Base-by-base conservation (phyloP, 2,113 vertebrate species). In the Cranoglanis bouderius region DNA sequence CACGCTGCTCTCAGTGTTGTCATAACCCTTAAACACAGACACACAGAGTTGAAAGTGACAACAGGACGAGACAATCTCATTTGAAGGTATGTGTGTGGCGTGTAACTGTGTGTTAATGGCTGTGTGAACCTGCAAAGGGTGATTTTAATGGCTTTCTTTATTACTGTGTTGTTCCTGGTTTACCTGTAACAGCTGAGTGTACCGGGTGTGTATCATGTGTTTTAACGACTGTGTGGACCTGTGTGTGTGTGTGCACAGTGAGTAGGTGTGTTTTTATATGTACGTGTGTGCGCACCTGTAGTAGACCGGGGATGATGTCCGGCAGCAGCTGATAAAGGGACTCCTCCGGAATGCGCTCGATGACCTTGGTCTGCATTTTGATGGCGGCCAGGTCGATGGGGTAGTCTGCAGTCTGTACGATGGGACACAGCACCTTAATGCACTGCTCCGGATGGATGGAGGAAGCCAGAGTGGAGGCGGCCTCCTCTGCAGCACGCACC, bases 281-380 rank as follows among this genome's bases (percentile, higher is more conserved):
- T 19, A 53, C 46, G 46, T 81, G 57, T 86, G 46, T 57, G 14
- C n/a, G 1, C 90, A 99, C 98, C 97, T 98, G 98, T 91, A 99
- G 94, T 87, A 99, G 94, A 19, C 98, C 98, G 0, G 98, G 98
- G 88, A 99, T 97, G 91, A 99, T 96, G 93, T 99, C 98, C 0
- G 96, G 96, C 53, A 99, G 96, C 88, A 99, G 97, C 90, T 96
- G 96, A 84, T 96, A 96, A 89, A 99, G 93, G 0, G 97, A 96
- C 86, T 98, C 97, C 95, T 96, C 96, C 89, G 96, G 91, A 63
- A 97, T 97, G 92, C 98, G 97, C 90, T 99, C 98, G 0, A 98
- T 97, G 77, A 98, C 98, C 90, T 97, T 97, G 0, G 98, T 99
- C 93, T 99, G 97, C 98, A 99, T 99, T 95, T 99, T 99, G 94